Conservation (phyloP, 1,140 invertebrate species). For the Scaptomyza montana region DNA sequence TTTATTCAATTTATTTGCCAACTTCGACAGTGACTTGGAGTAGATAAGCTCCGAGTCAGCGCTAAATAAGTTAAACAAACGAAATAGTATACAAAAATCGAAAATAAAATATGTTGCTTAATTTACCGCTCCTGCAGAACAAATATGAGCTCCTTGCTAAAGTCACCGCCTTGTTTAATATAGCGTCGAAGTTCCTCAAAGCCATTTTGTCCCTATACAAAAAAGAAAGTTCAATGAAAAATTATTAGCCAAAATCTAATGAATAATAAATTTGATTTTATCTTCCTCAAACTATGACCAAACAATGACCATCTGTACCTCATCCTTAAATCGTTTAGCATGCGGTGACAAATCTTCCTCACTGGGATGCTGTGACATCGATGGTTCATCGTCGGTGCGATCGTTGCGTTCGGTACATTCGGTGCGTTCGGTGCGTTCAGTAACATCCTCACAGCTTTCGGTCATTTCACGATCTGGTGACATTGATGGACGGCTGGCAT, state of each 20-base stretch:
- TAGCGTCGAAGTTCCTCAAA: constrained; percentile 96
- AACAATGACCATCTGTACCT: constrained; percentile 57
- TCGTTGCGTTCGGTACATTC: constrained; percentile 52
- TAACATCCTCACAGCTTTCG: constrained; percentile 67
- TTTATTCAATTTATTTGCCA: constrained; percentile 93
- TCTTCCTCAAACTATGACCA: constrained; percentile 32
- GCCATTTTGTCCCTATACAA: constrained; percentile 92
- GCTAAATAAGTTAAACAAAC: constrained; percentile 83
- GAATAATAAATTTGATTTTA: too few relatives aligned
- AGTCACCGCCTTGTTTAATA: constrained; percentile 96
- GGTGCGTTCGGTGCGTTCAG: constrained; percentile 41
- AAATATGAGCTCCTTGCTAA: constrained; percentile 94
- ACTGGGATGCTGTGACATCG: constrained; percentile 54
- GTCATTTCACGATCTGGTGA: constrained; percentile 59
- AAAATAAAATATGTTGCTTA: background rate
- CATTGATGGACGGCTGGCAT: constrained; percentile 54
- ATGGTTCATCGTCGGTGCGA: constrained; percentile 58
- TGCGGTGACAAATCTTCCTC: constrained; percentile 72
- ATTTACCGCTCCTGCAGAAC: constrained; percentile 95
- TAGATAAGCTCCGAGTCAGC: constrained; percentile 95
- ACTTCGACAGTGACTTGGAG: constrained; percentile 94
- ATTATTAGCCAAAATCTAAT: too few relatives aligned
- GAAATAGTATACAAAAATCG: background rate
- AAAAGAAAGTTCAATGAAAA: background rate
- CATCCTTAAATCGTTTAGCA: constrained; percentile 73